Percentiles rank a stretch among this genome's conserved stretches.
These are phyloP conservation scores for Oscarella lobularis DNA, from an alignment of 37 sponge, comb jelly and placozoan genomes.

Conservation along the genomic window DNA sequence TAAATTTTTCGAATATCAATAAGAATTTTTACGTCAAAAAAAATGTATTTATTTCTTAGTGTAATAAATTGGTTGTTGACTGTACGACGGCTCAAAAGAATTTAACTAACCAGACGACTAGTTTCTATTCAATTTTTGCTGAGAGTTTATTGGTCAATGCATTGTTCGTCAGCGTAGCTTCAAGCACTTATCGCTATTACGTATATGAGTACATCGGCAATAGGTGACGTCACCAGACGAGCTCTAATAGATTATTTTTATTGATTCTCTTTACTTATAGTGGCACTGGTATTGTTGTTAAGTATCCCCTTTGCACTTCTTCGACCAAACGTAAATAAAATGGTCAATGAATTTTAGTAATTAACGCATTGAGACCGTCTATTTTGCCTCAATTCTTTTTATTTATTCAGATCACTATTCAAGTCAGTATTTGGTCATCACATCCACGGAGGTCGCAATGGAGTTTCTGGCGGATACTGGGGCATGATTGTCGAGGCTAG, in stretches of 20 bases:
- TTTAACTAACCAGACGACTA: not conserved
- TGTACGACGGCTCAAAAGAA: not conserved
- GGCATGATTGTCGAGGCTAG: not conserved
- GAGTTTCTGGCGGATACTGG: conserved; percentile 3
- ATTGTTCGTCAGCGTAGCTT: too few species aligned
- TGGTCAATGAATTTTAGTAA: not conserved
- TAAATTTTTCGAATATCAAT: not conserved
- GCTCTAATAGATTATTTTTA: too few species aligned
- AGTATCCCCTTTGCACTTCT: too few species aligned
- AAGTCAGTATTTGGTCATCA: too few species aligned
- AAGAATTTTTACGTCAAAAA: not conserved
- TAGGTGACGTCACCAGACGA: too few species aligned
- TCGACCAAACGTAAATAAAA: too few species aligned
- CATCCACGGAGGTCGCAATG: not conserved
- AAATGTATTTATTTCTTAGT: not conserved
- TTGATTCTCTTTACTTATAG: too few species aligned
- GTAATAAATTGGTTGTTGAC: not conserved
- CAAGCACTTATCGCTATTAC: too few species aligned
- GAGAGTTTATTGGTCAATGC: not conserved
- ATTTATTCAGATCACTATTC: too few species aligned
- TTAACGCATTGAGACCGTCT: too few species aligned
- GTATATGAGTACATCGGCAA: too few species aligned
- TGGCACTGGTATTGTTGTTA: not conserved
- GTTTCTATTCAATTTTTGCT: not conserved
- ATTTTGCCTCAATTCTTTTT: too few species aligned